These are phyloP conservation scores for Paraplagusia blochii DNA, from an alignment of 2,113 vertebrate genomes.

Conservation along the genomic window DNA sequence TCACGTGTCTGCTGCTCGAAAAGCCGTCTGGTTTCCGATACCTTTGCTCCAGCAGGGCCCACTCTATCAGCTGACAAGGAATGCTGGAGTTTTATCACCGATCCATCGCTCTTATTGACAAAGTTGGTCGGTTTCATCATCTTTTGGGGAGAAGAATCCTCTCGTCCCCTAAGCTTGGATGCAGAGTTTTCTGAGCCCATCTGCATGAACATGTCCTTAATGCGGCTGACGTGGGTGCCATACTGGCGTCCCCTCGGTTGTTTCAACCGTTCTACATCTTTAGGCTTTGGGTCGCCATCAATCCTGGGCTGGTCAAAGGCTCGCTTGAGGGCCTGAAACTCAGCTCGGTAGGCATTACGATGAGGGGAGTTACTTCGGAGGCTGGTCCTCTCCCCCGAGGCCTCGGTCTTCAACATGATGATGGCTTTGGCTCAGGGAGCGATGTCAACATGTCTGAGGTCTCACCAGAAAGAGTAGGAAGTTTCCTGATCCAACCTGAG, in stretches of 20 bases:
- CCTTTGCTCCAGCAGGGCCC: constrained; percentile 85
- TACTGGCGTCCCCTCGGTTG: constrained; percentile 92
- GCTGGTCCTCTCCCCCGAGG: constrained; percentile 90
- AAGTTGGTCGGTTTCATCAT: constrained; percentile 86
- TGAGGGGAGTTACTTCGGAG: constrained; percentile 97
- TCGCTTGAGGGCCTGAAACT: constrained; percentile 97
- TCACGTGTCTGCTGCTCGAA: constrained; percentile 89
- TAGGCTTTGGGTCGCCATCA: constrained; percentile 82
- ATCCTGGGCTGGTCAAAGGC: constrained; percentile 93
- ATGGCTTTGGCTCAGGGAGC: constrained; percentile 72
- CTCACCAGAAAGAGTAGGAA: constrained; percentile 49
- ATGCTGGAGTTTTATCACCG: constrained; percentile 85
- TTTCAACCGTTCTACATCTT: constrained; percentile 81
- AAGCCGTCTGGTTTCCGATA: constrained; percentile 91
- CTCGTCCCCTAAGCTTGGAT: constrained; percentile 72
- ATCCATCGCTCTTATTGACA: constrained; percentile 86
- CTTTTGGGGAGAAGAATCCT: constrained; percentile 84
- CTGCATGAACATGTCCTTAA: constrained; percentile 99
- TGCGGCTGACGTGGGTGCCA: constrained; percentile 95
- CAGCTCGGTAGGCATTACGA: constrained; percentile 94
- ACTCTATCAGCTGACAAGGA: constrained; percentile 83
- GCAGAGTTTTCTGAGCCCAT: constrained; percentile 85
- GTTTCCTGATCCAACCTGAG: constrained; percentile 33
- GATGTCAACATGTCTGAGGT: constrained; percentile 76
- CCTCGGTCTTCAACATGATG: constrained; percentile 97